Percentiles rank a stretch among this genome's conserved stretches.
These are phyloP conservation scores for Herminia tarsipennalis DNA, from an alignment of 2,888 invertebrate species.

Conservation along the genomic window DNA sequence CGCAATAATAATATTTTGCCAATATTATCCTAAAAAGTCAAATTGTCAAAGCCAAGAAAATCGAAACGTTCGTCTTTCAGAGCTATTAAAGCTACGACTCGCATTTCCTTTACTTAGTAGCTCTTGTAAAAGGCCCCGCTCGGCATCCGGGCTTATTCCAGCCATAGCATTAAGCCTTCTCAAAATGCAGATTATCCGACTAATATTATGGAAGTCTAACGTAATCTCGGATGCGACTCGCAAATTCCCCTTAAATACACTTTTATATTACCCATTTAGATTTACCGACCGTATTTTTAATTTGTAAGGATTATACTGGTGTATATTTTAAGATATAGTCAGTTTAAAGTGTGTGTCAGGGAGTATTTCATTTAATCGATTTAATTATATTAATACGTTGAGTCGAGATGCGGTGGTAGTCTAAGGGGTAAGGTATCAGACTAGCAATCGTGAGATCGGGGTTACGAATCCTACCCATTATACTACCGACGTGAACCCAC, in stretches of 20 bases:
- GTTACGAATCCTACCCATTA: no score
- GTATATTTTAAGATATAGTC: not conserved
- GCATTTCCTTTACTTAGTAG: conserved; percentile 39
- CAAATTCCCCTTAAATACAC: conserved; percentile 31
- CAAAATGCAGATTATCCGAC: conserved; percentile 51
- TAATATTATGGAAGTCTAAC: conserved; percentile 45
- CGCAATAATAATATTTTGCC: not conserved
- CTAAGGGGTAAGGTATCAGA: no score
- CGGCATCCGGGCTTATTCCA: conserved; percentile 44
- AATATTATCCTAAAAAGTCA: not conserved
- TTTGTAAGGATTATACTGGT: conserved; percentile 26
- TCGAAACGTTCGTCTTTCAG: conserved; percentile 29
- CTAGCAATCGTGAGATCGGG: no score
- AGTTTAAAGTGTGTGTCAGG: not conserved
- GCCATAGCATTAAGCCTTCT: conserved; percentile 40
- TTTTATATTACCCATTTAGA: conserved; percentile 22
- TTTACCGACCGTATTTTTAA: conserved; percentile 32
- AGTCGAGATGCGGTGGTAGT: no score
- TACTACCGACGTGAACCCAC: no score
- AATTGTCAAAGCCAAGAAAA: conserved; percentile 6
- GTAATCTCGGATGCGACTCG: conserved; percentile 40
- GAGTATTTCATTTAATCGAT: conserved; percentile 11
- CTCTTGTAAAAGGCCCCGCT: conserved; percentile 39
- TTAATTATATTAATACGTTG: conserved; percentile 4
- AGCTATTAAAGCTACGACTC: conserved; percentile 38